Evolutionary conservation across 2,113 vertebrate species (phyloP).

Genomic region (Lamprotornis superbus): DNA sequence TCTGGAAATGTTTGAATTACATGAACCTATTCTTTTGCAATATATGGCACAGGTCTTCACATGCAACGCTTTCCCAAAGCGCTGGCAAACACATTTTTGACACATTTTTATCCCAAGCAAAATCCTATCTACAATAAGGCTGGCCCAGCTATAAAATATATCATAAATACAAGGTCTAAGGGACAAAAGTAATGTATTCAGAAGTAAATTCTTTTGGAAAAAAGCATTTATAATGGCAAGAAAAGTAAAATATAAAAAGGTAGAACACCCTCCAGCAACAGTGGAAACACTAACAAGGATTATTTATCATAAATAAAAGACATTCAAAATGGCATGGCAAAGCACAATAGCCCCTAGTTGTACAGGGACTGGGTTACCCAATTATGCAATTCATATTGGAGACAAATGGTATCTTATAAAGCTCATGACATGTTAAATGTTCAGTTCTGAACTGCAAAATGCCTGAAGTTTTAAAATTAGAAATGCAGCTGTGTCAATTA

Average conservation of each 20-base stretch:
- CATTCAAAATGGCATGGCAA: neutral
- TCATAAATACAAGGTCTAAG: neutral
- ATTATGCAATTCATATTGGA: neutral
- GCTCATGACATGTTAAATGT: neutral
- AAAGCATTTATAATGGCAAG: neutral
- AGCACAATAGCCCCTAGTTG: neutral
- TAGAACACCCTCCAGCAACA: neutral
- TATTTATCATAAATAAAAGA: neutral
- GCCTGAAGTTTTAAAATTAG: neutral
- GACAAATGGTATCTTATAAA: neutral
- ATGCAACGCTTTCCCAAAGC: neutral
- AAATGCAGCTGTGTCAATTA: neutral
- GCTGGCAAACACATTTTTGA: neutral
- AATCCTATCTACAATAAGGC: neutral
- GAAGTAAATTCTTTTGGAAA: neutral
- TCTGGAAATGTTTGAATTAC: neutral
- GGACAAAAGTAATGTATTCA: neutral
- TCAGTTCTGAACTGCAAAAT: neutral
- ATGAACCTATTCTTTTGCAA: rapidly evolving
- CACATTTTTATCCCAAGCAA: neutral
- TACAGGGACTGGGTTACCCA: neutral
- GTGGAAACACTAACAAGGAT: neutral
- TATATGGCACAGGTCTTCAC: neutral
- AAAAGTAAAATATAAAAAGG: neutral
- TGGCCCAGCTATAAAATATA: neutral